These are phyloP conservation scores for Athene cunicularia DNA, from an alignment of 2,113 vertebrate genomes.

Conservation along the genomic window DNA sequence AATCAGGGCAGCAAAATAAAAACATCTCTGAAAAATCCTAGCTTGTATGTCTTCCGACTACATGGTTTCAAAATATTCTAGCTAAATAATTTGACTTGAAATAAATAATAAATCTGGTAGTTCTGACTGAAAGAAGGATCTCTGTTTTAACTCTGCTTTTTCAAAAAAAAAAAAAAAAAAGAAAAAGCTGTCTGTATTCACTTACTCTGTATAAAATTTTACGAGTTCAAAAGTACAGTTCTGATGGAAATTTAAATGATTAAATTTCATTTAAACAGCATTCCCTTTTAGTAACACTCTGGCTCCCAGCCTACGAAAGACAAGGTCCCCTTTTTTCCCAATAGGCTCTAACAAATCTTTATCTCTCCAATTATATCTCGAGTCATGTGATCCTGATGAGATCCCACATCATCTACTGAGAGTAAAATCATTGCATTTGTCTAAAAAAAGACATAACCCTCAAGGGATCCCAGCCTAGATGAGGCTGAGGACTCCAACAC, in stretches of 20 bases:
- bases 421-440: constrained; percentile 28
- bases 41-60: neutral
- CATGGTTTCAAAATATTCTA: neutral
- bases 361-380: constrained; percentile 40
- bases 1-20: neutral
- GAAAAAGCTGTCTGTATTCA: constrained; percentile 13
- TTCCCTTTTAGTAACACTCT: constrained; percentile 48
- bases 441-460: constrained; percentile 6
- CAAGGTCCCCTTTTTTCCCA: constrained; percentile 45
- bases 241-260: constrained; percentile 57
- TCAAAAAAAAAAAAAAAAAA: neutral
- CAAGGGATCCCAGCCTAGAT: neutral
- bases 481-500: neutral
- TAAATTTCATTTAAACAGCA: constrained; percentile 53
- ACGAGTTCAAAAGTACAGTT: constrained; percentile 42
- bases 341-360: constrained; percentile 22
- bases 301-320: constrained; percentile 34
- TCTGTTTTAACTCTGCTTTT: constrained; percentile 17
- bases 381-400: constrained; percentile 30
- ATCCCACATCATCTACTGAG: constrained; percentile 12
- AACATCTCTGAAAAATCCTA: neutral
- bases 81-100: constrained; percentile 4
- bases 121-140: neutral
- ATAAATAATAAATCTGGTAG: neutral
- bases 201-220: constrained; percentile 44